Percentiles rank a stretch among this genome's conserved stretches.
phyloP scores from a whole-genome alignment of 1,140 invertebrate genomes.

The Anoplophora glabripennis region DNA sequence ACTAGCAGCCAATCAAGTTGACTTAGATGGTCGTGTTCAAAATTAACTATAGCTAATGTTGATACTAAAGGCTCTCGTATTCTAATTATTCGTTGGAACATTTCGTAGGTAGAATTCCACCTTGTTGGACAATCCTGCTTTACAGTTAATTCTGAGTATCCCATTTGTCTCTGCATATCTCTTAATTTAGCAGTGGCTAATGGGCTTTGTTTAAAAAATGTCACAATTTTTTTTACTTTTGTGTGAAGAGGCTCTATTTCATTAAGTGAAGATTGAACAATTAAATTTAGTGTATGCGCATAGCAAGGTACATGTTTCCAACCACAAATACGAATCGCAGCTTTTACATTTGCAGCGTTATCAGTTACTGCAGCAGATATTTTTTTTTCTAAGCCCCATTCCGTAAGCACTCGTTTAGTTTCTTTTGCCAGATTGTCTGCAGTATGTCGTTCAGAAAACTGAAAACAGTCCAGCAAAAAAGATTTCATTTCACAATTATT shows the following conservation, averaged over 20 bases:
- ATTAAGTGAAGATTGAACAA: slow-evolving; percentile 16
- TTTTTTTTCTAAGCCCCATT: slow-evolving; percentile 6
- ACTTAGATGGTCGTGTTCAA: too few relatives aligned
- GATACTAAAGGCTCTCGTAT: slow-evolving; percentile 9
- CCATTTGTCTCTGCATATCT: slow-evolving; percentile 23
- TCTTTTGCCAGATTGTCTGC: slow-evolving; percentile 7
- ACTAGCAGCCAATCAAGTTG: too few relatives aligned
- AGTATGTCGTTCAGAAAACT: slow-evolving; percentile 3
- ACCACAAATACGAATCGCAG: slow-evolving; percentile 23
- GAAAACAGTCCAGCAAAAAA: not conserved
- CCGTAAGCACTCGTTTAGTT: not conserved
- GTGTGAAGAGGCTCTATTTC: slow-evolving; percentile 10
- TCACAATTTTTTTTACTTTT: slow-evolving; percentile 15
- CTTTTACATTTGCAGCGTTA: slow-evolving; percentile 36
- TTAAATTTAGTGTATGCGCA: slow-evolving; percentile 37
- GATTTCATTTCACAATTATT: not conserved
- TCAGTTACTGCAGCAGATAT: slow-evolving; percentile 25
- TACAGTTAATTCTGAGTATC: slow-evolving; percentile 20
- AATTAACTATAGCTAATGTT: not conserved
- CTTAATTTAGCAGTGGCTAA: slow-evolving; percentile 8
- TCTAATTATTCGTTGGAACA: slow-evolving; percentile 8
- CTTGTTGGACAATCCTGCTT: slow-evolving; percentile 22
- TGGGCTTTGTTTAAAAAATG: slow-evolving; percentile 5
- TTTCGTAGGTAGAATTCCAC: slow-evolving; percentile 26
- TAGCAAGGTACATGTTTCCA: slow-evolving; percentile 36